A percentile compares a stretch with the other conserved stretches of the same genome.
Evolutionary conservation across 2,797 vertebrate species (phyloP).

Genomic region (Oreonectes daqikongensis): DNA sequence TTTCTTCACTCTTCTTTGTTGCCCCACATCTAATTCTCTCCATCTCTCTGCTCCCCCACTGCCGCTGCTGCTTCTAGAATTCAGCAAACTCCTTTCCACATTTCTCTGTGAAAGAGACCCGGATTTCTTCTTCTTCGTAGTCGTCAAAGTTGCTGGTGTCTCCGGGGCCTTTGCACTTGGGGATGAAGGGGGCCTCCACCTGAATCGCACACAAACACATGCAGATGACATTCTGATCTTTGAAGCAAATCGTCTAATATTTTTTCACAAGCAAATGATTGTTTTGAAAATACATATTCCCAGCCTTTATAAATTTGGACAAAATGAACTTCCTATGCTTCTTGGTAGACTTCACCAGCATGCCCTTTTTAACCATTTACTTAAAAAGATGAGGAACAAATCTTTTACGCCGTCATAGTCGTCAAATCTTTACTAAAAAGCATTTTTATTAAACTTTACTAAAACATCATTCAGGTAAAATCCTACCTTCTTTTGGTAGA

Average conservation of each 20-base stretch:
- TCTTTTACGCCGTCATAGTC: too few species aligned
- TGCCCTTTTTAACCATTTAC: too few species aligned
- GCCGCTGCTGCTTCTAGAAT: slow-evolving; percentile 80
- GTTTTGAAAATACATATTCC: too few species aligned
- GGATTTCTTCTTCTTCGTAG: slow-evolving; percentile 93
- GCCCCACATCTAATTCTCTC: slow-evolving; percentile 59
- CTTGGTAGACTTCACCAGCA: too few species aligned
- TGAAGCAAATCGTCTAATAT: too few species aligned
- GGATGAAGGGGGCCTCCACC: slow-evolving; percentile 95
- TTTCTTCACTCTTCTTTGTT: slow-evolving; percentile 35
- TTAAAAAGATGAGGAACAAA: too few species aligned
- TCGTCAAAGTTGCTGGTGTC: slow-evolving; percentile 97
- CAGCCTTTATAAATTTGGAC: too few species aligned
- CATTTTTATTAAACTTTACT: too few species aligned
- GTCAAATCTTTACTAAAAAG: too few species aligned
- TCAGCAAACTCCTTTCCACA: slow-evolving; percentile 94
- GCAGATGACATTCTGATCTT: background rate
- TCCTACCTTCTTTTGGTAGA: slow-evolving; percentile 97
- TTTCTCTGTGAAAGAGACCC: slow-evolving; percentile 92
- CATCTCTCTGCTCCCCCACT: slow-evolving; percentile 66
- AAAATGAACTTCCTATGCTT: too few species aligned
- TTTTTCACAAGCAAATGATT: too few species aligned
- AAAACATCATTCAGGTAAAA: background rate
- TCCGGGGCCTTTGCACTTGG: slow-evolving; percentile 93
- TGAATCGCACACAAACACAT: slow-evolving; percentile 55